phyloP scores from a whole-genome alignment of 2,113 vertebrate species.

The Baryphthengus martii region DNA sequence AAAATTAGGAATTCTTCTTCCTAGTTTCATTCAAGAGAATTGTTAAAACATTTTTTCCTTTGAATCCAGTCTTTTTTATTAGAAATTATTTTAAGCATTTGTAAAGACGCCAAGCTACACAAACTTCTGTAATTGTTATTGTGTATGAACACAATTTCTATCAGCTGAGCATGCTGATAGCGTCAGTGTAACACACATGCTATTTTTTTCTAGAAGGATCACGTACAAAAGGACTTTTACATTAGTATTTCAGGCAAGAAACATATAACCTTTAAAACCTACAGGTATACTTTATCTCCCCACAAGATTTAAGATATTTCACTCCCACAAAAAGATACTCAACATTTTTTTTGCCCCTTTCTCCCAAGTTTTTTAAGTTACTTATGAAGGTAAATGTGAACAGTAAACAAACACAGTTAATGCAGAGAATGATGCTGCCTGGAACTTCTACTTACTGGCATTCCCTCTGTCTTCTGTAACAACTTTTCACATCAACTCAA shows the following conservation, averaged over 20 bases:
- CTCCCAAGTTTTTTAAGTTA: not conserved
- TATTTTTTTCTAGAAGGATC: not conserved
- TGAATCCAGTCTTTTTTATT: not conserved
- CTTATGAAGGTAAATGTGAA: not conserved
- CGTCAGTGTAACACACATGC: not conserved
- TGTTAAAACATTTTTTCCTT: not conserved
- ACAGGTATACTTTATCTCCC: accelerated
- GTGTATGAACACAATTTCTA: not conserved
- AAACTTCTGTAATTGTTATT: not conserved
- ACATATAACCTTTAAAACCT: not conserved
- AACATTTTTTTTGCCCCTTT: not conserved
- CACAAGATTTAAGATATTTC: not conserved
- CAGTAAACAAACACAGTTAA: not conserved
- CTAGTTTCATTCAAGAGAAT: not conserved
- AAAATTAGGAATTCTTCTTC: not conserved
- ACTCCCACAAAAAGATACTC: not conserved
- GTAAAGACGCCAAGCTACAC: not conserved
- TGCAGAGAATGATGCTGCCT: not conserved
- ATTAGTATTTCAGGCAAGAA: not conserved
- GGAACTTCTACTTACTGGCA: not conserved
- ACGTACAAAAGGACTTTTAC: not conserved
- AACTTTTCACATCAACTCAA: not conserved
- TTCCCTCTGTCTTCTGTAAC: not conserved
- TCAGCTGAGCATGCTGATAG: not conserved
- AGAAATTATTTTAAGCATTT: not conserved